Percentiles rank a stretch among this genome's conserved stretches.
phyloP scores from a whole-genome alignment of 2,797 vertebrate species.

The Artibeus lituratus region DNA sequence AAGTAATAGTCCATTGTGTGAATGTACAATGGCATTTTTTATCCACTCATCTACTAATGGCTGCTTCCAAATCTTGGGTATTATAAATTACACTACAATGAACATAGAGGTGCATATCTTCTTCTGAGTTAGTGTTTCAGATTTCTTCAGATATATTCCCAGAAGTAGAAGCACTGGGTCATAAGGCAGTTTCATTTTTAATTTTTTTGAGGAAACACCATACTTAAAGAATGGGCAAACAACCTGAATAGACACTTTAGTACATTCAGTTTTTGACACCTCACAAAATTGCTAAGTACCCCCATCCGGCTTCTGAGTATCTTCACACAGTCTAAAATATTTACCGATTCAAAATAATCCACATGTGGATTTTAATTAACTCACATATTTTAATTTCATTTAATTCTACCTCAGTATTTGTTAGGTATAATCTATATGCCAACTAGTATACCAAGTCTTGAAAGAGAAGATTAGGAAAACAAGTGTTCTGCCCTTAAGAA shows the following conservation, averaged over 20 bases:
- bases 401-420: background rate
- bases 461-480: background rate
- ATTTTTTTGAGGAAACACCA: background rate
- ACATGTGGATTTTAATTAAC: background rate
- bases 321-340: background rate
- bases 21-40: background rate
- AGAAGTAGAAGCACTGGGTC: background rate
- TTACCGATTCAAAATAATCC: background rate
- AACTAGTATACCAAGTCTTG: background rate
- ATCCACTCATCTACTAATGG: background rate
- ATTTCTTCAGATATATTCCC: background rate
- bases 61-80: background rate
- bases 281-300: background rate
- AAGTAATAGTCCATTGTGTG: background rate
- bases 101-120: background rate
- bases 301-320: background rate
- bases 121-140: background rate
- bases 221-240: background rate
- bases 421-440: background rate
- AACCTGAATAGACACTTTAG: background rate
- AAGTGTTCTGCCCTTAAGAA: background rate
- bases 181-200: background rate
- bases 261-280: background rate
- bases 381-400: slow-evolving; percentile 7
- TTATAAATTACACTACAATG: background rate